A percentile compares a stretch with the other conserved stretches of the same genome.
phyloP scores from a whole-genome alignment of 1,140 invertebrate species.

The Vanessa tameamea region DNA sequence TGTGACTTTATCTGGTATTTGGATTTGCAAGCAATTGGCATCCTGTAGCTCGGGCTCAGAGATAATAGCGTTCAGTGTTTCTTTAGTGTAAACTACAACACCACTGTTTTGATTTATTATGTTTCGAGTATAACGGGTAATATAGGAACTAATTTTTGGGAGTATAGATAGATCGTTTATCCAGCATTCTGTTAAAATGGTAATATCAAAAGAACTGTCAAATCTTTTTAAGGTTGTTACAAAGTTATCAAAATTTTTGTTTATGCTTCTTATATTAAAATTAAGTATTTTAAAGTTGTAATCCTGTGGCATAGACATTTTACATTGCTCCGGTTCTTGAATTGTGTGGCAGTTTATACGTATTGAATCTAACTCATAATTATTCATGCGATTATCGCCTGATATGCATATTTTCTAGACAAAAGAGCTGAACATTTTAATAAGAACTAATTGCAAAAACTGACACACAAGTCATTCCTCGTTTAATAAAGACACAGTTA shows the following conservation, averaged over 20 bases:
- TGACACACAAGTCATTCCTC: conserved; percentile 13
- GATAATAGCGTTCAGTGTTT: conserved; percentile 15
- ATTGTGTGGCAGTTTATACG: conserved; percentile 5
- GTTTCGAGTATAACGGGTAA: conserved; percentile 23
- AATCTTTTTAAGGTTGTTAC: conserved; percentile 12
- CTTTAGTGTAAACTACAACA: conserved; percentile 40
- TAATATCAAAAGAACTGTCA: conserved; percentile 8
- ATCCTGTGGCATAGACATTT: conserved; percentile 15
- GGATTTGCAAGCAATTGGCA: conserved; percentile 35
- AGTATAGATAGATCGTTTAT: conserved; percentile 10
- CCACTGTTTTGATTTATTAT: conserved; percentile 42
- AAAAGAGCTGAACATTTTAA: conserved; percentile 5
- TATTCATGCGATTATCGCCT: conserved; percentile 14
- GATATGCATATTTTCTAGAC: conserved; percentile 15
- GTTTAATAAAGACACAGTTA: conserved; percentile 20
- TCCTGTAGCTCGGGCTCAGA: conserved; percentile 37
- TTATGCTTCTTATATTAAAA: conserved; percentile 20
- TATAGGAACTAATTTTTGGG: conserved; percentile 16
- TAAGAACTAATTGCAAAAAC: conserved; percentile 20
- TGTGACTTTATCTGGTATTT: conserved; percentile 5
- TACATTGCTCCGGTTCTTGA: conserved; percentile 5
- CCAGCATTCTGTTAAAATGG: conserved; percentile 11
- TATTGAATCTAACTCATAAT: conserved; percentile 14
- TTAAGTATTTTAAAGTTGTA: conserved; percentile 25
- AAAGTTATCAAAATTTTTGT: conserved; percentile 20